Conservation (phyloP, 2,888 invertebrate species). For the Dromius quadrimaculatus region DNA sequence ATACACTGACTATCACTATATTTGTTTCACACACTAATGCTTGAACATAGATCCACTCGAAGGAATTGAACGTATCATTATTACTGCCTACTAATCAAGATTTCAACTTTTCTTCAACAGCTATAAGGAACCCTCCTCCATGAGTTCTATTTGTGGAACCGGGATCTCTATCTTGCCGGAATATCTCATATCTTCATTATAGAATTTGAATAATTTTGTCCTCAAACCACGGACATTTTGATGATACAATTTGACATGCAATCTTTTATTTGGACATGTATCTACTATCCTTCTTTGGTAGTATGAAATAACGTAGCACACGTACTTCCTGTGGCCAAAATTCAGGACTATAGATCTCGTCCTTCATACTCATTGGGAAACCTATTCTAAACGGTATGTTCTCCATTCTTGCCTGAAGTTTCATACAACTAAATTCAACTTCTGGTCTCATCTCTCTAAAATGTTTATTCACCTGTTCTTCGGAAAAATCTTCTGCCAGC, state of each 20-base stretch:
- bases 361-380: not conserved
- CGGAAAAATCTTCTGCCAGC: not conserved
- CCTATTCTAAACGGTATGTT: conserved; percentile 18
- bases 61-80: not conserved
- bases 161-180: too few species aligned
- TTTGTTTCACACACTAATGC: not conserved
- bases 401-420: conserved; percentile 6
- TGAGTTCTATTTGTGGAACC: too few species aligned
- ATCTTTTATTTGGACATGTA: too few species aligned
- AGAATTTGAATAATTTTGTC: too few species aligned
- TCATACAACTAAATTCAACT: not conserved
- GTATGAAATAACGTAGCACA: too few species aligned
- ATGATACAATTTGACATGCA: too few species aligned
- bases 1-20: not conserved
- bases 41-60: not conserved
- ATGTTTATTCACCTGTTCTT: not conserved
- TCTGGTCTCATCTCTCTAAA: conserved; percentile 6
- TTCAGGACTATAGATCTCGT: not conserved
- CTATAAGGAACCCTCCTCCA: not conserved
- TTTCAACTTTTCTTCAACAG: not conserved
- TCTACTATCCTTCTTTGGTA: too few species aligned
- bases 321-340: conserved; percentile 16
- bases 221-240: too few species aligned
- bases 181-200: too few species aligned
- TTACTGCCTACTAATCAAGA: not conserved